Evolutionary conservation across 2,888 invertebrate genomes (phyloP), one percentile per base, ranked within the genome.

Genomic region (Pachydiplax longipennis): DNA sequence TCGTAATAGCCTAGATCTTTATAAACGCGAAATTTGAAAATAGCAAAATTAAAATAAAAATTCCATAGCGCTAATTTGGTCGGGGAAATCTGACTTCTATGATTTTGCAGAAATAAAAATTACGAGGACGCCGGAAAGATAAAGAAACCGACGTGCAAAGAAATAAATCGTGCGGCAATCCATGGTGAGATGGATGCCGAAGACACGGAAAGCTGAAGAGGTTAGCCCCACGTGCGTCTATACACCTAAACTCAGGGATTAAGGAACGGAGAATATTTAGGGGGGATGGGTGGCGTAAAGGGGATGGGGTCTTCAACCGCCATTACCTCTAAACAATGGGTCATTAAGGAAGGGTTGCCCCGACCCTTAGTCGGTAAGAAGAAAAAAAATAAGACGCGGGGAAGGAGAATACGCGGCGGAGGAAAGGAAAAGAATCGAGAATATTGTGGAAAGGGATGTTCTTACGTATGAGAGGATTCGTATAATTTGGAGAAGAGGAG

Each of bases 311-410:
- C 87, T 87, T 87, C 87, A 87, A 48, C 58, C 87, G 58, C 87
- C 87, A 87, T 87, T 87, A 87, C 87, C 65, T 87, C 87, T 87
- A 87, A 87, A 87, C 87, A 87, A 87, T 87, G 87, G 87, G 87
- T 87, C 87, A 87, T 87, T 87, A 87, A 87, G 87, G 87, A 65
- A 61, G 87, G 58, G 87, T 61, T 87, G 87, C 87, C 87, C 61
- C 87, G 61, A 87, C 87, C 87, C 87, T 65, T 31, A 35, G 87
- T 61, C 87, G 35, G 58, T 37, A 13, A 87, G 12, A n/a, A 37
- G 8, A 18, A 83, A n/a, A 58, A 35, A 58, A 13, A 35, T 2
- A 58, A 87, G 61, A 22, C 31, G 35, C 2, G 2, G n/a, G 81
- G 81, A 40, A 44, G 44, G 37, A 37, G 87, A 37, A 83, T 6